phyloP scores from a whole-genome alignment of 1,140 invertebrate species.

The Hirudo medicinalis region DNA sequence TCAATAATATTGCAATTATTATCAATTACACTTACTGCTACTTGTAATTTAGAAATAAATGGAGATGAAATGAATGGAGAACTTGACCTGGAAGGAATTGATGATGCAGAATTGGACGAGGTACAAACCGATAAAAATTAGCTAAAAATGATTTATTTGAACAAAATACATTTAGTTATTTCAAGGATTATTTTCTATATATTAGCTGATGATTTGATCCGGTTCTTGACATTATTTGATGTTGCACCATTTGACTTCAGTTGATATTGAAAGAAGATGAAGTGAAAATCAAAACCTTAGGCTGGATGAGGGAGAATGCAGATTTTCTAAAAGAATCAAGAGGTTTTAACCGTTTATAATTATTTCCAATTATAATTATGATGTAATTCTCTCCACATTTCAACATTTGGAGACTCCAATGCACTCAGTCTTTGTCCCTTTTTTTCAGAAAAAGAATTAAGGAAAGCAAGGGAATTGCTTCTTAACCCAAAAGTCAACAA shows the following conservation, averaged over 20 bases:
- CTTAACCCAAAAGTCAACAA: constrained; percentile 18
- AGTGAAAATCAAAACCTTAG: constrained; percentile 57
- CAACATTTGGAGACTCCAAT: no score
- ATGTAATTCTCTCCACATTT: no score
- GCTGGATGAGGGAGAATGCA: constrained; percentile 73
- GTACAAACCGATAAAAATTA: not conserved
- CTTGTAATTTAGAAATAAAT: not conserved
- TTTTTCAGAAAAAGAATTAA: constrained; percentile 59
- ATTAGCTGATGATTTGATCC: no score
- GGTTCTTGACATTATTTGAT: no score
- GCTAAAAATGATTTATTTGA: no score
- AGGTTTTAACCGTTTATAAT: constrained; percentile 41
- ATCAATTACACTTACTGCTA: no score
- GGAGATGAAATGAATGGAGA: constrained; percentile 44
- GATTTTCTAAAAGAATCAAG: constrained; percentile 67
- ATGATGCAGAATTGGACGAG: constrained; percentile 72
- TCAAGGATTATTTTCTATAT: no score
- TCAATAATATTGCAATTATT: no score
- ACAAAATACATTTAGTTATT: no score
- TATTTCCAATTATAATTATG: no score
- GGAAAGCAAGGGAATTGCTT: constrained; percentile 25
- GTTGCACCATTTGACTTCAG: constrained; percentile 19
- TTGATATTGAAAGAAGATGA: constrained; percentile 74
- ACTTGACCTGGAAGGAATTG: constrained; percentile 64
- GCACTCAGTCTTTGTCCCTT: no score